Evolutionary conservation across 2,888 invertebrate species (phyloP).

Genomic region (Opisthograptis luteolata): DNA sequence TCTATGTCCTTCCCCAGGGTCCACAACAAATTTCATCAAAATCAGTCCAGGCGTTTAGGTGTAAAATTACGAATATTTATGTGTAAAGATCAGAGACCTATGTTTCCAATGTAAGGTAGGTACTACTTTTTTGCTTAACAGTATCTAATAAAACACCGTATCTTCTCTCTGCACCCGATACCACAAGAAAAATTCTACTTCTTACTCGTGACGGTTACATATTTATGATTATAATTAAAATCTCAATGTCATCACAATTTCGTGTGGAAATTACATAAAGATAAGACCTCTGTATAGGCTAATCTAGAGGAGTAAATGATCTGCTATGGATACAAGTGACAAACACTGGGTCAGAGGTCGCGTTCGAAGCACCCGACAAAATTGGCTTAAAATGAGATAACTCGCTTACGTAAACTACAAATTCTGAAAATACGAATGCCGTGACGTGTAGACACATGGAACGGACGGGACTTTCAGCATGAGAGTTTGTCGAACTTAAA

Average conservation of each 20-base stretch:
- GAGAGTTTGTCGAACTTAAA: constrained; percentile 34
- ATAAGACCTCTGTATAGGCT: constrained; percentile 21
- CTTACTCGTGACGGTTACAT: constrained; percentile 14
- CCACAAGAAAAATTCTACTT: background rate
- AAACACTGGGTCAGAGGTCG: constrained; percentile 42
- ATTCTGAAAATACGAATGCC: constrained; percentile 38
- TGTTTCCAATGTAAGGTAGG: no score
- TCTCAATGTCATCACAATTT: constrained; percentile 18
- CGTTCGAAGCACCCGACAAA: constrained; percentile 46
- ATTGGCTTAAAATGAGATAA: constrained; percentile 54
- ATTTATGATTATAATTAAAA: constrained; percentile 5
- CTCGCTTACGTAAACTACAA: constrained; percentile 42
- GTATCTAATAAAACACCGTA: no score
- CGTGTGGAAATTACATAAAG: constrained; percentile 15
- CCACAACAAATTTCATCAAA: no score
- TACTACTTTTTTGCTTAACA: no score
- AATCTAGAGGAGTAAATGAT: constrained; percentile 25
- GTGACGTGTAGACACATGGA: constrained; percentile 17
- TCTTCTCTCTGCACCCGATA: no score
- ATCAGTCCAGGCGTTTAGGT: no score
- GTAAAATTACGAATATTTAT: no score
- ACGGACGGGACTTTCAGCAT: constrained; percentile 40
- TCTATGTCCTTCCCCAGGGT: no score
- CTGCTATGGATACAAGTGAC: constrained; percentile 23
- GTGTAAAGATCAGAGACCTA: no score